Conservation (phyloP, 2,888 invertebrate genomes). For the Erebia ligea region DNA sequence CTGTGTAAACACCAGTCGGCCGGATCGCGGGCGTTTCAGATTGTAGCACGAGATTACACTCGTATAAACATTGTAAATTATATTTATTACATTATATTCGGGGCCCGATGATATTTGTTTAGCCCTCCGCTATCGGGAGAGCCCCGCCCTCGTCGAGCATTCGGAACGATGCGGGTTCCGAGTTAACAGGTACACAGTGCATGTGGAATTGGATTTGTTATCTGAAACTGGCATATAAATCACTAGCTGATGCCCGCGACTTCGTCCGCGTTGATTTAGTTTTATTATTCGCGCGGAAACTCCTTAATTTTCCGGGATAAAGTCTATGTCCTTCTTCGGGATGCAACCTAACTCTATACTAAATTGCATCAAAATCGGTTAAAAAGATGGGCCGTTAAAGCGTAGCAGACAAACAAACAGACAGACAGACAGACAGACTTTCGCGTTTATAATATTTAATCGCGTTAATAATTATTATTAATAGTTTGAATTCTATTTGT, state of each 20-base stretch:
- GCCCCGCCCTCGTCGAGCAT: constrained; percentile 52
- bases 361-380: no score
- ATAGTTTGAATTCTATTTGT: no score
- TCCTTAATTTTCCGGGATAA: no score
- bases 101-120: constrained; percentile 70
- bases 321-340: no score
- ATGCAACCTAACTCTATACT: no score
- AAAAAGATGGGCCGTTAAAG: no score
- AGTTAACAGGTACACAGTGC: constrained; percentile 28
- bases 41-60: constrained; percentile 67
- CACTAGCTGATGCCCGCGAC: no score
- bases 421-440: no score
- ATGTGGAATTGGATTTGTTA: constrained; percentile 24
- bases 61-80: constrained; percentile 80
- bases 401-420: no score
- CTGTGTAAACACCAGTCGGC: constrained; percentile 51
- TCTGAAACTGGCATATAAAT: constrained; percentile 5
- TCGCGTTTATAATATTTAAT: background rate
- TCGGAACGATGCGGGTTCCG: constrained; percentile 32
- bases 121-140: constrained; percentile 60
- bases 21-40: constrained; percentile 66
- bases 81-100: constrained; percentile 80
- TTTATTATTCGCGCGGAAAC: no score
- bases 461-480: no score
- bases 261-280: no score